phyloP scores from a whole-genome alignment of 1,140 invertebrate genomes.

The Belonocnema kinseyi region DNA sequence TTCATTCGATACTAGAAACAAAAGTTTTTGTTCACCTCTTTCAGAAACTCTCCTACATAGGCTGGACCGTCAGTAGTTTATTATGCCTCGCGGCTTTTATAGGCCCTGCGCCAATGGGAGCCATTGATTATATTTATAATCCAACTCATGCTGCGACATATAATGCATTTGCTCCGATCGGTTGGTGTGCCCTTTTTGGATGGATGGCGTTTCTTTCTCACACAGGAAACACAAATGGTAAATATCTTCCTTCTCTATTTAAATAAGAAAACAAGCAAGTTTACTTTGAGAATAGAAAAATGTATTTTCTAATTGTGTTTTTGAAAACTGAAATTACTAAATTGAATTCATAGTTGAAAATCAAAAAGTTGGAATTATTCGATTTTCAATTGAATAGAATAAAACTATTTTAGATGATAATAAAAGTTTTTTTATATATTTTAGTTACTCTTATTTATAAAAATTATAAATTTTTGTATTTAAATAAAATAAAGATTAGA shows the following conservation, averaged over 20 bases:
- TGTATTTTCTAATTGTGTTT: no score
- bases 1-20: background rate
- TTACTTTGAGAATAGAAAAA: no score
- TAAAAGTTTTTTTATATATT: no score
- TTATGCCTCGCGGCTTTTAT: conserved; percentile 78
- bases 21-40: conserved; percentile 48
- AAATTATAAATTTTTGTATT: no score
- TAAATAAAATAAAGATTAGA: no score
- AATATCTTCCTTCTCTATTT: conserved; percentile 32
- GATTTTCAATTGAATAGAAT: no score
- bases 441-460: no score
- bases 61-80: conserved; percentile 75
- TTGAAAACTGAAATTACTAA: no score
- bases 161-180: conserved; percentile 83
- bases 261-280: no score
- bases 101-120: conserved; percentile 81
- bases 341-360: no score
- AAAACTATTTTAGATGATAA: no score
- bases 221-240: conserved; percentile 78
- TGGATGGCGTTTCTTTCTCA: conserved; percentile 82
- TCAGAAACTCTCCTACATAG: conserved; percentile 76
- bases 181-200: conserved; percentile 81
- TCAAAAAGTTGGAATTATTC: no score
- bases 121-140: conserved; percentile 81
- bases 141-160: conserved; percentile 81